Conservation (phyloP, 2,888 invertebrate genomes). For the Campoplex nolae region DNA sequence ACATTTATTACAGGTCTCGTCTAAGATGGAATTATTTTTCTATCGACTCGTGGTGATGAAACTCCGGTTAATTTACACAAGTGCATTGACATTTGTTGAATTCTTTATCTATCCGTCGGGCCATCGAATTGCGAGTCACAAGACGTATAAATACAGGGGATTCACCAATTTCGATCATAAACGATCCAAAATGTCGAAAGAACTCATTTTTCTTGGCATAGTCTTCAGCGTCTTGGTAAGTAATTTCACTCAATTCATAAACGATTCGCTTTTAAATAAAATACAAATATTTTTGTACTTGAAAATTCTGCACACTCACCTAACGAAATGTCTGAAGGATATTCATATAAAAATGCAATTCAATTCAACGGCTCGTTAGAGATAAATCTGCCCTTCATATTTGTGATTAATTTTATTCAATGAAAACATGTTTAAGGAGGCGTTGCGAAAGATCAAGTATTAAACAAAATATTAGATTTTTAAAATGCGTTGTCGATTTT, state of each 20-base stretch:
- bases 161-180: neutral
- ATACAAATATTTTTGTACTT: neutral
- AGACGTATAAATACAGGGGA: neutral
- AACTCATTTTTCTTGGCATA: neutral
- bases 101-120: neutral
- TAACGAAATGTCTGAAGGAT: neutral
- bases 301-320: neutral
- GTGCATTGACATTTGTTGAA: neutral
- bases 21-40: neutral
- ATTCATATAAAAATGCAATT: neutral
- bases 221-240: neutral
- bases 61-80: slow-evolving; percentile 1
- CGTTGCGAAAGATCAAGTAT: no score
- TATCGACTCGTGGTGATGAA: neutral
- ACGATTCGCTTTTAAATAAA: neutral
- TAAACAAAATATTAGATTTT: no score
- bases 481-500: no score
- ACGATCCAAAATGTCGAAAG: neutral
- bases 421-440: neutral
- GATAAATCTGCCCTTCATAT: neutral
- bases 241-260: neutral
- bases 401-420: neutral
- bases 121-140: neutral
- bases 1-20: neutral
- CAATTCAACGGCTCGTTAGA: neutral